Percentiles rank a stretch among this genome's conserved stretches.
These are phyloP conservation scores for Drosophila watanabei DNA, from an alignment of 1,140 invertebrate species.

Conservation along the genomic window DNA sequence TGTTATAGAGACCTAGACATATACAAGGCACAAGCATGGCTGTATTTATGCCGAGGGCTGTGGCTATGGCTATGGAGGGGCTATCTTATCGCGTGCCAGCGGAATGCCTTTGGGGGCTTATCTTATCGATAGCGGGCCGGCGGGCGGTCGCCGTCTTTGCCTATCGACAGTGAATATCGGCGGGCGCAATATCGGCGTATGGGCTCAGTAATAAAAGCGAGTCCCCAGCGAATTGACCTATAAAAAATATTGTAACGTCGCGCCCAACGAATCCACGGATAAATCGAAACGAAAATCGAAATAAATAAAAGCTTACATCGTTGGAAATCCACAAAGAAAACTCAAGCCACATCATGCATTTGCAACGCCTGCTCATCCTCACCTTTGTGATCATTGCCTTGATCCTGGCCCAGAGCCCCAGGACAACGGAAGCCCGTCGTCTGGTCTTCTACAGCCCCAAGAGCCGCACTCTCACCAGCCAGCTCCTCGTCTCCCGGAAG, in stretches of 20 bases:
- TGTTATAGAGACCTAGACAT: neutral
- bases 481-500: slow-evolving; percentile 65
- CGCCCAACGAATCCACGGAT: slow-evolving; percentile 14
- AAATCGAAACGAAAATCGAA: neutral
- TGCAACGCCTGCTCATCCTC: slow-evolving; percentile 43
- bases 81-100: slow-evolving; percentile 50
- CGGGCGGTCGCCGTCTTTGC: slow-evolving; percentile 41
- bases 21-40: no score
- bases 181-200: slow-evolving; percentile 36
- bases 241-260: neutral
- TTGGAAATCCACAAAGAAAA: neutral
- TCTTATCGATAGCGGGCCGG: slow-evolving; percentile 48
- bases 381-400: slow-evolving; percentile 32
- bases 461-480: slow-evolving; percentile 50
- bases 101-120: slow-evolving; percentile 49
- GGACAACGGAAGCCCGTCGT: slow-evolving; percentile 37
- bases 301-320: neutral
- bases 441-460: slow-evolving; percentile 70
- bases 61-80: neutral
- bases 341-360: slow-evolving; percentile 35
- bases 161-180: slow-evolving; percentile 58
- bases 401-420: slow-evolving; percentile 42
- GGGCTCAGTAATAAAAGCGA: slow-evolving; percentile 63
- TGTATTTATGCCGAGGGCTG: slow-evolving; percentile 20
- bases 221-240: slow-evolving; percentile 18